phyloP scores from a whole-genome alignment of 2,888 invertebrate genomes.

The Ectemnius continuus region DNA sequence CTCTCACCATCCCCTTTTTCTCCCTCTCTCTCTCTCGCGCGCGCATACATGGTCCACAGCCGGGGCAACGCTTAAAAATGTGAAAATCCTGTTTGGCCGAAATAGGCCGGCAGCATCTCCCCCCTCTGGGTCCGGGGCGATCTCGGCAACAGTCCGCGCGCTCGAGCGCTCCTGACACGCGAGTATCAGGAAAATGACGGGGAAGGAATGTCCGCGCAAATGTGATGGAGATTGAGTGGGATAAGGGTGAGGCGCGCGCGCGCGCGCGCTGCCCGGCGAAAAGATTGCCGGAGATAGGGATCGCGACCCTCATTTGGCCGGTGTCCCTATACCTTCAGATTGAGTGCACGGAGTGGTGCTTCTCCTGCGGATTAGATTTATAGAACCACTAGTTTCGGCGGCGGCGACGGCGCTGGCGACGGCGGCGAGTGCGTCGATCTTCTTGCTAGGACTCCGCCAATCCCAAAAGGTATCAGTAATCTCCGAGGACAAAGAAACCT shows the following conservation, averaged over 20 bases:
- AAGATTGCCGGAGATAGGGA: slow-evolving; percentile 8
- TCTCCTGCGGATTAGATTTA: slow-evolving; percentile 4
- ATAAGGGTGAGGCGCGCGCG: slow-evolving; percentile 1
- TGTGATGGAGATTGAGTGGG: slow-evolving; percentile 8
- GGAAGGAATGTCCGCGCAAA: slow-evolving; percentile 3
- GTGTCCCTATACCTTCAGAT: slow-evolving; percentile 3
- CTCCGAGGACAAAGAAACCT: no score
- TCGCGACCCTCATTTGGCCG: slow-evolving; percentile 6
- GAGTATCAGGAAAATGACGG: neutral
- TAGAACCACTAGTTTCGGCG: neutral
- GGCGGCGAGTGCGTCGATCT: neutral
- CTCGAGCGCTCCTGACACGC: neutral
- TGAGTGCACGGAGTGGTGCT: slow-evolving; percentile 5
- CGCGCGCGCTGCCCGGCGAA: no score
- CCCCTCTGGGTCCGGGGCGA: no score
- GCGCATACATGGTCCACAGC: no score
- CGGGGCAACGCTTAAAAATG: no score
- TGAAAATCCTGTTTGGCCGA: no score
- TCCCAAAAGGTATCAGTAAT: neutral
- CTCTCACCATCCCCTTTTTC: neutral
- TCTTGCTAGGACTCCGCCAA: neutral
- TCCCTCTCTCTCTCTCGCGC: no score
- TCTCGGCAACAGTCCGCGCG: no score
- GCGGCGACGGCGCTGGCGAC: no score
- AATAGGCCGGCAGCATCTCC: no score